Base-by-base conservation (phyloP, 2,113 vertebrate genomes). In the Corydoras maculifer region DNA sequence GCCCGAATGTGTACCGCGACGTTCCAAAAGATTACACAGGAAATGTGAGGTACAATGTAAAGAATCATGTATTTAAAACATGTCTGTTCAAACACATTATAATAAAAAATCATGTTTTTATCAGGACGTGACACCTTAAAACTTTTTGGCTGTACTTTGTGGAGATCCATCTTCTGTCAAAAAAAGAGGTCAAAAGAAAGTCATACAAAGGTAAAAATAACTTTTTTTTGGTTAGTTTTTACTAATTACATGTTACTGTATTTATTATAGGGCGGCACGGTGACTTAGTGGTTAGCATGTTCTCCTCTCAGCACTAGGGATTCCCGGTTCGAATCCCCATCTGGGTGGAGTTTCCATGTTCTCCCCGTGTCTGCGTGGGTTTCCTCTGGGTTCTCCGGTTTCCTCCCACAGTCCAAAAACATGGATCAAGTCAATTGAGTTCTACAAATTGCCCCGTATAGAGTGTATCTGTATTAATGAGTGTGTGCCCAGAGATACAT, bases 21-120 rank as follows among this genome's bases (percentile, higher is more conserved):
- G 69, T 77, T 72, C 65, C 30, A 10, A 77, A 76, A 59, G 75
- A 76, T 35, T 76, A 76, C 65, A 76, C 65, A 50, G 63, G 58
- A 49, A 6, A 43, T 7, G 74, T 76, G 3, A 43, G 10, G 74
- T 76, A 58, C 65, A 9, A 32, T 62, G 30, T 49, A 15, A 11
- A 62, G 5, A 6, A 71, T 7, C 59, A 32, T 35, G 9, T 3
- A 54, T 12, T 9, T 1, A 32, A 18, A 61, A 31, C 58, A 49
- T 5, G 25, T 5, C 25, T 53, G 25, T 4, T 60, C 1, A 67
- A 58, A 25, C 10, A 1, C 11, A 2, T 51, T 6, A 29, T 5
- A 30, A 13, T 53, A 9, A 58, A 3, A 9, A 25, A 30, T 13
- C 30, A 7, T 15, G 43, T 50, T 3, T 50, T 5, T 69, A 25